Base-by-base conservation (phyloP, 2,888 invertebrate species). In the Molorchus minor region DNA sequence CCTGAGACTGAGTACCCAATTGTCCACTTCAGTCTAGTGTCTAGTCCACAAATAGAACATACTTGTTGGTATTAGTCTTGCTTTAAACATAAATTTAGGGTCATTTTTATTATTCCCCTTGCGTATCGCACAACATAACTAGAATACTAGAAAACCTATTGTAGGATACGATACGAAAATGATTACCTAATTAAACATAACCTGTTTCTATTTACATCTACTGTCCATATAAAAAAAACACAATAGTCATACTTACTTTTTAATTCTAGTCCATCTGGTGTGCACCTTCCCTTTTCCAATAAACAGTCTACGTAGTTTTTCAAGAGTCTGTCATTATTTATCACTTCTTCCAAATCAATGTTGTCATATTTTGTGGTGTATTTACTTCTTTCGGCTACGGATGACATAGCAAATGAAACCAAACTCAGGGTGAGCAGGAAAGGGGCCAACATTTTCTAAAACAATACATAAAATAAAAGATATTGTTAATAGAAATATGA, bases 361-460 rank as follows among this genome's bases (percentile, higher is more conserved):
- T 88, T 85, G 76, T 90, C 90, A 80, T 87, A 90, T 75, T 87
- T 89, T 62, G 87, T 86, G 0, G 88, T 87, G 78, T 89, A 90
- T 21, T 81, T 83, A 2, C 79, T 64, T 53, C 65, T 69, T 51
- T 66, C 71, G 4, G 65, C 56, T 10, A 68, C 66, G 33, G 62
- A 58, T n/a, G 51, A 64, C 5, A 43, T 30, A 3, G 49, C 25
- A 0, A 29, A 33, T 16, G 35, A 25, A n/a, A 55, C 12, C 21
- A 54, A 10, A 25, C 13, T 20, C 8, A 59, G 4, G 13, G 46
- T 25, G 5, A 62, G 15, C 5, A 62, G 10, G 5, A 56, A 30
- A 19, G 35, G 13, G 5, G 56, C 2, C 3, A 54, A 35, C 56
- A 65, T 56, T 56, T 46, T 49, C 70, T 70, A 51, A 57, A 71